Evolutionary conservation across 2,797 vertebrate species (phyloP), one percentile per base, ranked within the genome.

Genomic region (Tauraco hartlaubi): DNA sequence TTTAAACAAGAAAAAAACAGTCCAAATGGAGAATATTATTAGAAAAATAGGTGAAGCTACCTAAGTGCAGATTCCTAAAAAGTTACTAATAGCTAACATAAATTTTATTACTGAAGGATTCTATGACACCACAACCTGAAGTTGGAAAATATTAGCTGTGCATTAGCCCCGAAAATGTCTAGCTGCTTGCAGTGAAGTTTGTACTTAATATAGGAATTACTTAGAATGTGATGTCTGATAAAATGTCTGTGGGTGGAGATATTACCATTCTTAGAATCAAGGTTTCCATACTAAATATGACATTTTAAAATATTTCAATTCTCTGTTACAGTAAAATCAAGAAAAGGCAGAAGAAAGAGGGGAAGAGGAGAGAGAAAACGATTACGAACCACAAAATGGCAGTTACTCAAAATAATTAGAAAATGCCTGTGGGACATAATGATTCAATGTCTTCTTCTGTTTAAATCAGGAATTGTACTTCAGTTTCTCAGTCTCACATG

Each of bases 391-490:
- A 56, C 51, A 88, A 86, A 88, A 72, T 48, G 51, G 21, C n/a
- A 86, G 74, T 85, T 95, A 74, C 62, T 77, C 58, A 86, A 90
- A 93, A 86, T 74, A 90, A 86, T 88, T 80, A 37, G 26, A 83
- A 88, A 71, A 93, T 68, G 51, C 66, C 76, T 33, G 13, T 68
- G 62, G 66, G 54, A 64, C 14, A 51, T 56, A 90, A 76, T 78
- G 66, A 63, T 58, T 95, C 84, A 68, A 58, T 1, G 12, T 80
- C 68, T 84, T 91, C 92, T 91, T 69, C 55, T 88, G 52, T 64
- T 95, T 89, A 92, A 84, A 78, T 76, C 55, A 58, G 54, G 66
- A 84, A 39, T 22, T 61, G 21, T 75, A 43, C 58, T 86, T 84
- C 41, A 58, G 10, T 91, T 84, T 88, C 58, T 84, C 52, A 67